Percentiles rank a stretch among this genome's conserved stretches.
Evolutionary conservation across 1,140 invertebrate genomes (phyloP).

Genomic region (Dinothrombium tinctorium): DNA sequence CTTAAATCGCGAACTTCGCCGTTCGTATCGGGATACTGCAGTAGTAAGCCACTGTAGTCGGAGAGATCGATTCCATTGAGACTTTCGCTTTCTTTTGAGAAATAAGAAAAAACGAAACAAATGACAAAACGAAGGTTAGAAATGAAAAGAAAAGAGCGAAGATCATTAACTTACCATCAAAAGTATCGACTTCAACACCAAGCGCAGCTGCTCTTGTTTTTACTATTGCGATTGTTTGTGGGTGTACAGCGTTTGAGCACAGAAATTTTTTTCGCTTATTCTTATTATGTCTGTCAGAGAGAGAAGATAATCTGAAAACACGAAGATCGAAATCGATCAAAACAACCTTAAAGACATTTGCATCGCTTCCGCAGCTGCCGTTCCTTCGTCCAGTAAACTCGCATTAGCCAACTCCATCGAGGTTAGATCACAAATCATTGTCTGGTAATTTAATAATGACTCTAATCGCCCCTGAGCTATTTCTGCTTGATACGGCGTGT

Average conservation of each 20-base stretch:
- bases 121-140: background rate
- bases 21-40: slow-evolving; percentile 94
- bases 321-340: slow-evolving; percentile 13
- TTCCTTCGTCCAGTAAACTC: slow-evolving; percentile 85
- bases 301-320: slow-evolving; percentile 12
- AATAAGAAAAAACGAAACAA: background rate
- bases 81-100: background rate
- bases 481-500: slow-evolving; percentile 50
- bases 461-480: slow-evolving; percentile 88
- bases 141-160: background rate
- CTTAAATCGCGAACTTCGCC: slow-evolving; percentile 62
- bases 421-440: slow-evolving; percentile 82
- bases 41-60: slow-evolving; percentile 39
- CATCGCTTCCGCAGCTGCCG: slow-evolving; percentile 88
- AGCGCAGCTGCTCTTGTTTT: slow-evolving; percentile 56
- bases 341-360: slow-evolving; percentile 49
- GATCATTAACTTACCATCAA: slow-evolving; percentile 27
- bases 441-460: slow-evolving; percentile 89
- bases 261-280: slow-evolving; percentile 69
- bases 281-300: slow-evolving; percentile 30
- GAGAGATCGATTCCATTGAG: background rate
- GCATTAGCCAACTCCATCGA: slow-evolving; percentile 85
- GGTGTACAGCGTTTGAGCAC: slow-evolving; percentile 67
- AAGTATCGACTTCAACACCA: slow-evolving; percentile 43
- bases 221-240: slow-evolving; percentile 79